Conservation (phyloP, 1,140 invertebrate genomes). For the Conus ventricosus region DNA sequence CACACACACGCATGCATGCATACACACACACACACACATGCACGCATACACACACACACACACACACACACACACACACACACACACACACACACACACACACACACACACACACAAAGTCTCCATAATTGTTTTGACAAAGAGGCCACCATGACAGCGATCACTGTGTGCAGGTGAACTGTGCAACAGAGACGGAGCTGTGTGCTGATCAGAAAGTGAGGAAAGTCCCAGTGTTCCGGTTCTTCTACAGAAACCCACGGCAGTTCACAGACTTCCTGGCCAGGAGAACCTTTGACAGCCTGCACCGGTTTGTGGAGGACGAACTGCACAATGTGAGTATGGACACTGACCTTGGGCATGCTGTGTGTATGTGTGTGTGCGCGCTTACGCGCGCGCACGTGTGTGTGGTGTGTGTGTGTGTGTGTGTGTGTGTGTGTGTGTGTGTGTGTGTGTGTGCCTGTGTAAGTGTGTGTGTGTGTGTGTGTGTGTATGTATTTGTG, state of each 20-base stretch:
- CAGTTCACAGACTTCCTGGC: conserved; percentile 83
- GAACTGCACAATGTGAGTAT: conserved; percentile 74
- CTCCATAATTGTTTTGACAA: background rate
- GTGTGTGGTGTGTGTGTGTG: no score
- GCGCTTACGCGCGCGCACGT: no score
- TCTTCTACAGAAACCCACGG: conserved; percentile 81
- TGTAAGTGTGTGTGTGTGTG: no score
- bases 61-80: background rate
- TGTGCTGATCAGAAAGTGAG: conserved; percentile 85
- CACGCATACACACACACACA: conserved; percentile 3
- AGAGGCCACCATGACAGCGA: background rate
- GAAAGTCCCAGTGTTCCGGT: conserved; percentile 84
- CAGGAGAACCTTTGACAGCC: conserved; percentile 81
- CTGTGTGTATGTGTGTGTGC: no score
- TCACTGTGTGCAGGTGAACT: conserved; percentile 79
- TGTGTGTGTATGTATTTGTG: no score
- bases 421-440: no score
- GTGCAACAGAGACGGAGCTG: conserved; percentile 82
- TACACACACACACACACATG: background rate
- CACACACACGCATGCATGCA: background rate
- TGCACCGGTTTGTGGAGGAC: conserved; percentile 85
- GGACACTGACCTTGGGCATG: no score
- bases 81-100: background rate
- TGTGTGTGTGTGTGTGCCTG: no score
- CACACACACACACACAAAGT: background rate